phyloP scores from a whole-genome alignment of 2,888 invertebrate species.

The Scaeva pyrastri region DNA sequence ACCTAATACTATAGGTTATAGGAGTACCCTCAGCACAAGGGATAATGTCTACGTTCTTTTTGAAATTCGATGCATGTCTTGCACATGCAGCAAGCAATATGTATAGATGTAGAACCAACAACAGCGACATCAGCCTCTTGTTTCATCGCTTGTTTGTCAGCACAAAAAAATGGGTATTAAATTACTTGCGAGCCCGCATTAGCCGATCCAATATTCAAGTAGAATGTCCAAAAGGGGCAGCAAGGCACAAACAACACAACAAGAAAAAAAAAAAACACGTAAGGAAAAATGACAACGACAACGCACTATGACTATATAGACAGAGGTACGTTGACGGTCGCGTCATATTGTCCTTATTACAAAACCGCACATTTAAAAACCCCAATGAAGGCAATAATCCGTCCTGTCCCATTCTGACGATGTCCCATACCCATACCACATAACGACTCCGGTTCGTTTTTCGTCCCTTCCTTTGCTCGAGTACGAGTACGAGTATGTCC shows the following conservation, averaged over 20 bases:
- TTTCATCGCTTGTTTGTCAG: constrained; percentile 3
- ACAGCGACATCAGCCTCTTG: constrained; percentile 27
- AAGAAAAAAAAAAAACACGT: background rate
- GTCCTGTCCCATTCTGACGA: constrained; percentile 29
- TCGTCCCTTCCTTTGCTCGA: background rate
- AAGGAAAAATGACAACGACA: constrained; percentile 60
- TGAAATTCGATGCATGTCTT: constrained; percentile 68
- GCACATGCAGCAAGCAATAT: constrained; percentile 46
- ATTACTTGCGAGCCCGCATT: constrained; percentile 69
- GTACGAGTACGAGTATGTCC: constrained; percentile 40
- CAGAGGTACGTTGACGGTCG: constrained; percentile 52
- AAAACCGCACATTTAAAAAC: constrained; percentile 75
- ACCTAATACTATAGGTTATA: background rate
- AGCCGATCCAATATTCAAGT: constrained; percentile 52
- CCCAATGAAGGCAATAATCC: constrained; percentile 75
- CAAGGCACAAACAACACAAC: background rate
- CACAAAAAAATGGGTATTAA: constrained; percentile 53
- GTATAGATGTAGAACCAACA: background rate
- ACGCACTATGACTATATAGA: no score
- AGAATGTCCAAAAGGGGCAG: constrained; percentile 46
- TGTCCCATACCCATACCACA: background rate
- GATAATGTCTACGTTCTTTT: constrained; percentile 36
- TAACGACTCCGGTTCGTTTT: constrained; percentile 4
- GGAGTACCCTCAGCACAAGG: constrained; percentile 1
- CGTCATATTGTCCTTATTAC: constrained; percentile 75